Base-by-base conservation (phyloP, 2,113 vertebrate species). In the Hippocampus abdominalis region DNA sequence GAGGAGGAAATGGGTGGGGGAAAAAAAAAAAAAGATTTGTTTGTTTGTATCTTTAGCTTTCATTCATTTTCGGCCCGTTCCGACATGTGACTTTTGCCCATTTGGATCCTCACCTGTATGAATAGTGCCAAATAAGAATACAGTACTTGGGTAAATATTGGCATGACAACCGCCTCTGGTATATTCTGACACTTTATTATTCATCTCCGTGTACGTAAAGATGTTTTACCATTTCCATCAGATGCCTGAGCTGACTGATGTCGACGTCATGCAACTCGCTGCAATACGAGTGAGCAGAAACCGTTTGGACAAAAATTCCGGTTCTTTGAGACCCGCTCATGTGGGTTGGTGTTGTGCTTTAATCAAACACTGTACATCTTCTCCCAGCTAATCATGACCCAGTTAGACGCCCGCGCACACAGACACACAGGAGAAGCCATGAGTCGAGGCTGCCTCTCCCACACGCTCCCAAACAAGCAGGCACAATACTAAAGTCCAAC, bases 371-470 rank as follows among this genome's bases (percentile, higher is more conserved):
- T 21, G 64, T 77, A 64, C 42, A 68, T 72, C 75, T 77, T 72
- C 75, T 77, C 71, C 40, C 29, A 73, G 83, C 84, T 82, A 81
- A 84, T 81, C 84, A 75, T 91, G 88, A 91, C 90, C 88, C 86
- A 89, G 85, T 89, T 90, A 75, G 57, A 63, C 46, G 64, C 62
- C 51, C 65, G 76, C 71, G 51, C 25, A 64, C 48, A 57, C 21
- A 66, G 25, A 68, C 59, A 36, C 49, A 44, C 8, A 56, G 23
- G 12, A 51, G 65, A 66, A 73, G 75, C 44, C 73, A 72, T 4
- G 8, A 64, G 68, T 70, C 63, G 64, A 60, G 61, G 61, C 79
- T 44, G 64, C 78, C 76, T 73, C 83, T 80, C 82, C 82, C 75
- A 80, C 84, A 74, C 82, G 64, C 62, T 64, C 56, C 72, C 57